These are phyloP conservation scores for Nothocercus julius DNA, from an alignment of 2,113 vertebrate genomes.

Conservation along the genomic window DNA sequence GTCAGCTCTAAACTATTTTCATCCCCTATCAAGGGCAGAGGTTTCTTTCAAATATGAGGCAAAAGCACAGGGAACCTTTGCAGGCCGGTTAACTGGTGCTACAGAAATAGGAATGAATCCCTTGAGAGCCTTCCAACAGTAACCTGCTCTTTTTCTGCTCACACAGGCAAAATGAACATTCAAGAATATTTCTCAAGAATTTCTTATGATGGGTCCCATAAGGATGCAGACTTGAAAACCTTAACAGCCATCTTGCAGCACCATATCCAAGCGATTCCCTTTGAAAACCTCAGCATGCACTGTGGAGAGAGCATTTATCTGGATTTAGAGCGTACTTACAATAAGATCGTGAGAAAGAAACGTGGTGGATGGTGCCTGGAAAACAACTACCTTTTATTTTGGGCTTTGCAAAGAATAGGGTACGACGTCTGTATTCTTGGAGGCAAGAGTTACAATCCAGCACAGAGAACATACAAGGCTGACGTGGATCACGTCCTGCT, in stretches of 20 bases:
- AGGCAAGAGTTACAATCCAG: constrained; percentile 66
- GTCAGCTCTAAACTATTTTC: neutral
- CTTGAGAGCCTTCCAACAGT: neutral
- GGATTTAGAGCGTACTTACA: constrained; percentile 75
- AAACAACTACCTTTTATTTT: constrained; percentile 84
- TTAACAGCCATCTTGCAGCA: constrained; percentile 78
- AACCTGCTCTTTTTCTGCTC: neutral
- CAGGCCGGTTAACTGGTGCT: neutral
- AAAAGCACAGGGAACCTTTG: neutral
- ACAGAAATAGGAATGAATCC: neutral
- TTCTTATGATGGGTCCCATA: constrained; percentile 70
- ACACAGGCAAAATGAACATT: constrained; percentile 79
- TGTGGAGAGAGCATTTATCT: constrained; percentile 77
- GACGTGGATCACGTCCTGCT: constrained; percentile 77
- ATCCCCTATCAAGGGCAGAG: neutral
- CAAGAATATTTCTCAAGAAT: constrained; percentile 87
- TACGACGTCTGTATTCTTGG: constrained; percentile 76
- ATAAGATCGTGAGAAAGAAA: constrained; percentile 81
- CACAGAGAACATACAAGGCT: constrained; percentile 42
- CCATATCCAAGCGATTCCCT: constrained; percentile 82
- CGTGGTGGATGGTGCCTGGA: constrained; percentile 89
- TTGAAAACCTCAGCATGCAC: constrained; percentile 89
- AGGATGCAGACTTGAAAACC: constrained; percentile 80
- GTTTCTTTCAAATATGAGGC: neutral
- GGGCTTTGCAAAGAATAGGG: constrained; percentile 83